phyloP scores from a whole-genome alignment of 2,797 vertebrate genomes.

The Myripristis murdjan region DNA sequence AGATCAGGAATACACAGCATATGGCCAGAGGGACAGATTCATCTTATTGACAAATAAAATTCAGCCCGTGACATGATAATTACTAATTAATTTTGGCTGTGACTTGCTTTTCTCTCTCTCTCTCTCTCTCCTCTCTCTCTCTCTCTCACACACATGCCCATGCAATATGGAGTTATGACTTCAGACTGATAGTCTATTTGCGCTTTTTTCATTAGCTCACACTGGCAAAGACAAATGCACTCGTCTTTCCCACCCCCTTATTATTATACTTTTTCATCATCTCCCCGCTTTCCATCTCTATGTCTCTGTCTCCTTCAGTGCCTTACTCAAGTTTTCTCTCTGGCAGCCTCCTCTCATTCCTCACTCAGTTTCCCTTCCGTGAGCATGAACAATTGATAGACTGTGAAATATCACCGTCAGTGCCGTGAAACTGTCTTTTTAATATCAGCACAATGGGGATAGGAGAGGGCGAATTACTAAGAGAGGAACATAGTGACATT shows the following conservation, averaged over 20 bases:
- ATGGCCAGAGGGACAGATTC: too few relatives aligned
- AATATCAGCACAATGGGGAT: conserved; percentile 5
- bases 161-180: too few relatives aligned
- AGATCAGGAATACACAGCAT: too few relatives aligned
- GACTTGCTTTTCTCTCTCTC: conserved; percentile 4
- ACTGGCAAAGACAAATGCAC: background rate
- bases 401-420: conserved; percentile 24
- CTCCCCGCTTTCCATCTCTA: conserved; percentile 5
- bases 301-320: background rate
- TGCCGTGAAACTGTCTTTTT: conserved; percentile 16
- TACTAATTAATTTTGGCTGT: background rate
- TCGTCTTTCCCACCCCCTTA: background rate
- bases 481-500: background rate
- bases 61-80: too few relatives aligned
- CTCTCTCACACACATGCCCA: conserved; percentile 2
- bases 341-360: too few relatives aligned
- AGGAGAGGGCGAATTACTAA: background rate
- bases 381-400: background rate
- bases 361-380: background rate
- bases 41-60: too few relatives aligned
- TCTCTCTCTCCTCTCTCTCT: background rate
- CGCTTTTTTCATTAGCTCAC: too few relatives aligned
- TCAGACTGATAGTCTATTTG: too few relatives aligned
- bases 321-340: too few relatives aligned
- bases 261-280: conserved; percentile 3